Evolutionary conservation across 30 jellyfish, hydroid and myxozoan genomes (phyloP), one percentile per base, ranked within the genome.

Genomic region (Cassiopea andromeda): DNA sequence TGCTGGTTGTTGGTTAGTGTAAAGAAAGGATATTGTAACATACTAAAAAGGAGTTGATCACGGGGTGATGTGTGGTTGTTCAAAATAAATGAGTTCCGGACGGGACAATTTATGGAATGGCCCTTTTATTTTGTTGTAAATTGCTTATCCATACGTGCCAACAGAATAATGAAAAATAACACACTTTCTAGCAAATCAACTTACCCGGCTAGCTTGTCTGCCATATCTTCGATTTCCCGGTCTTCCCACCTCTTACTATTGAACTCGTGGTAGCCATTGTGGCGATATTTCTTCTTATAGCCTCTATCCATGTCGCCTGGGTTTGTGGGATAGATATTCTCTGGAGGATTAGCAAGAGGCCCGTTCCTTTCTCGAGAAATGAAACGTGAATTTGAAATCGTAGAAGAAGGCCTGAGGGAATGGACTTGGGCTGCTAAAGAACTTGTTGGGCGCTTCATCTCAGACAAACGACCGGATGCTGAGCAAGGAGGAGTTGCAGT

Each of bases 221-320:
- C 92, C 85, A 90, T 81, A 19, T 48, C 13, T 46, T 78, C 67
- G 59, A 90, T 75, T 67, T 77, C 92, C 13, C 70, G 60, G 3
- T 82, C 93, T 18, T 73, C 84, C 48, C 97, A 90, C 13, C 85
- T 66, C 7, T 46, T 16, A 67, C 97, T 82, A n/a, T 50, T 82
- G 9, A 93, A 38, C 4, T 76, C 90, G 46, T 43, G 67, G 61
- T 79, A 73, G 19, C 18, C 50, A 14, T 75, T 90, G 47, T 48
- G 58, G 17, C 44, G 80, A 12, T 12, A 46, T 16, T 76, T 54
- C 17, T 70, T 87, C 47, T 69, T 47, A 60, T 38, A 60, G 38
- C 78, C 91, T 9, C 84, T 15, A 45, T 50, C 43, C 16, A 58
- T 44, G 0, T 49, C 6, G 44, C 75, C 48, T 60, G 60, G 2